Percentiles rank a stretch among this genome's conserved stretches.
Evolutionary conservation across 2,888 invertebrate genomes (phyloP).

Genomic region (Philonicus albiceps): DNA sequence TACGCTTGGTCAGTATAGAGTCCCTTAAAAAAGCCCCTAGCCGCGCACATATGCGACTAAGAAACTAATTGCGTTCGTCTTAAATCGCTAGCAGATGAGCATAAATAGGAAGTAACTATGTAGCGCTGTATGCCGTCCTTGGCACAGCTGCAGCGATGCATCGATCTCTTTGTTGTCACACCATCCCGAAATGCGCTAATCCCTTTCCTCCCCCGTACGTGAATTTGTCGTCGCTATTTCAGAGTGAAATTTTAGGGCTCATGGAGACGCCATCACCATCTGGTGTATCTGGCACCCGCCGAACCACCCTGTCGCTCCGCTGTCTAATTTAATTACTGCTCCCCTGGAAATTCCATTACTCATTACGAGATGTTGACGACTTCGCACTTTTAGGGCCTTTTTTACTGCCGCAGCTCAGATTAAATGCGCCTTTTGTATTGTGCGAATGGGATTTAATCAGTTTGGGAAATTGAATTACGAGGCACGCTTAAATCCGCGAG

Average conservation of each 20-base stretch:
- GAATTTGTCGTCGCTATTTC: background rate
- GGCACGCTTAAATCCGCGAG: background rate
- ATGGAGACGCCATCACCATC: background rate
- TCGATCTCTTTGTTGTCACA: background rate
- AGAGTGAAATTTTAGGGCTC: background rate
- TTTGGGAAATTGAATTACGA: background rate
- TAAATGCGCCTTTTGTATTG: background rate
- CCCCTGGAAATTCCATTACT: background rate
- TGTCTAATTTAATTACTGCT: conserved; percentile 4
- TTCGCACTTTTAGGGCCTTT: conserved; percentile 1
- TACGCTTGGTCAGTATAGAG: background rate
- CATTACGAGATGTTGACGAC: conserved; percentile 9
- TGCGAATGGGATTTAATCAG: background rate
- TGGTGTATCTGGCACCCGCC: background rate
- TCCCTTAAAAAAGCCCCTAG: background rate
- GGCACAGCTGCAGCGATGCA: background rate
- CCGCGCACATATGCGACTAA: background rate
- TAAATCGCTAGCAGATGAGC: background rate
- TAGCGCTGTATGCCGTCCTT: background rate
- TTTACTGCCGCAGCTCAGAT: background rate
- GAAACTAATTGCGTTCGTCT: background rate
- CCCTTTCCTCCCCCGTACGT: background rate
- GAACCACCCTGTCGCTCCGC: background rate
- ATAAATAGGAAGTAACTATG: background rate
- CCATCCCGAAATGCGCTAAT: background rate